A percentile compares a stretch with the other conserved stretches of the same genome.
Conservation (phyloP, 2,113 vertebrate genomes). For the Morphnarchus princeps region DNA sequence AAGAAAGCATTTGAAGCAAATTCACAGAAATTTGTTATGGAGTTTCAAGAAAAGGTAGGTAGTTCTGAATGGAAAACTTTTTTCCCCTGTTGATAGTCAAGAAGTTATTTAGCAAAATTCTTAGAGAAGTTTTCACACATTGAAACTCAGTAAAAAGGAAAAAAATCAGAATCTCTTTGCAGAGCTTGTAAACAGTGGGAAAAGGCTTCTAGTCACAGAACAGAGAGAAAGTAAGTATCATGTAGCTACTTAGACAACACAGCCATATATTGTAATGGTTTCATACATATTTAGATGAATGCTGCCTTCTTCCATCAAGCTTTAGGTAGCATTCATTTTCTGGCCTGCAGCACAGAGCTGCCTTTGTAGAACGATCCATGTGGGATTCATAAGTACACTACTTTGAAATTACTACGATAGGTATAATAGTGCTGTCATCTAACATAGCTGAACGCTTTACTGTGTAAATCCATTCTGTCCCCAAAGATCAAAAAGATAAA, state of each 20-base stretch:
- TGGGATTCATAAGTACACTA: background rate
- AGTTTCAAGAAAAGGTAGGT: background rate
- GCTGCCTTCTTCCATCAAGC: background rate
- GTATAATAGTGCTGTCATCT: background rate
- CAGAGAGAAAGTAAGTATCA: background rate
- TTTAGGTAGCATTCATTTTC: background rate
- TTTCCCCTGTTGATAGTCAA: background rate
- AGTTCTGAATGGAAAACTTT: background rate
- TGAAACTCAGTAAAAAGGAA: background rate
- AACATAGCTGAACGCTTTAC: background rate
- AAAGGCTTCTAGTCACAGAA: background rate
- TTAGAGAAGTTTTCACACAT: background rate
- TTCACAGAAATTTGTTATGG: background rate
- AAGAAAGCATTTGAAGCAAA: background rate
- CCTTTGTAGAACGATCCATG: background rate
- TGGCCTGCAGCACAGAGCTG: background rate
- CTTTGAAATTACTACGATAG: background rate
- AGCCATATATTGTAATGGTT: background rate
- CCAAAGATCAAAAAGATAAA: background rate
- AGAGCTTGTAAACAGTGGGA: background rate
- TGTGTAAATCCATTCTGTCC: background rate
- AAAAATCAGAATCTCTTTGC: background rate
- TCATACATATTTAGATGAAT: background rate
- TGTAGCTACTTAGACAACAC: background rate
- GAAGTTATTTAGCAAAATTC: background rate